Base-by-base conservation (phyloP, 2,113 vertebrate species). In the Leptocoma aspasia region DNA sequence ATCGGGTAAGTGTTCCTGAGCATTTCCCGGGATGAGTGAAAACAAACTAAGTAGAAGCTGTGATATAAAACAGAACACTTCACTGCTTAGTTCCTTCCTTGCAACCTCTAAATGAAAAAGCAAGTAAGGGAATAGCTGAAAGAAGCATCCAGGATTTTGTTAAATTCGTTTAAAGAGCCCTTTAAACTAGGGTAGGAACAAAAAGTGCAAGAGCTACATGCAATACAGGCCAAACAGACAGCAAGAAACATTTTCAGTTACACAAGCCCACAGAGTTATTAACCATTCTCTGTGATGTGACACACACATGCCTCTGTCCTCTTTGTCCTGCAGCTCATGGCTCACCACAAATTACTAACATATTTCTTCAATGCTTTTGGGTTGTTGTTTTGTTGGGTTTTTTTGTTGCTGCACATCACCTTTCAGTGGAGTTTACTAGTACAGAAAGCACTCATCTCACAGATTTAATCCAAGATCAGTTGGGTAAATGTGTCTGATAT, bases 21-120 rank as follows among this genome's bases (percentile, higher is more conserved):
- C 98, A 90, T 98, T 97, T 92, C 98, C 98, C 77, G 98, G 98
- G 94, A 98, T 98, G 85, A 98, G 98, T 96, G 98, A 97, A 97
- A 99, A 98, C 93, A 99, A 98, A 96, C 98, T 99, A 97, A 98
- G 96, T 92, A 99, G 98, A 95, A 99, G 98, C 99, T 99, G 97
- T 92, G 96, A 95, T 95, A 98, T 93, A 98, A 98, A 98, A 98
- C 97, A 98, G 94, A 98, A 98, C 39, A 97, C 97, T 98, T 97
- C 96, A 98, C 96, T 96, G 97, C 97, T 97, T 96, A 94, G 91
- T 97, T 97, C 96, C 90, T 97, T 96, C 89, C 88, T 95, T 85
- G 77, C 66, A 92, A 96, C 65, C 81, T 80, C 75, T 57, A 79
- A 82, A 91, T 59, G 82, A 95, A 88, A 95, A 96, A 96, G 81